Evolutionary conservation across 2,797 vertebrate species (phyloP).

Genomic region (Tapera naevia): DNA sequence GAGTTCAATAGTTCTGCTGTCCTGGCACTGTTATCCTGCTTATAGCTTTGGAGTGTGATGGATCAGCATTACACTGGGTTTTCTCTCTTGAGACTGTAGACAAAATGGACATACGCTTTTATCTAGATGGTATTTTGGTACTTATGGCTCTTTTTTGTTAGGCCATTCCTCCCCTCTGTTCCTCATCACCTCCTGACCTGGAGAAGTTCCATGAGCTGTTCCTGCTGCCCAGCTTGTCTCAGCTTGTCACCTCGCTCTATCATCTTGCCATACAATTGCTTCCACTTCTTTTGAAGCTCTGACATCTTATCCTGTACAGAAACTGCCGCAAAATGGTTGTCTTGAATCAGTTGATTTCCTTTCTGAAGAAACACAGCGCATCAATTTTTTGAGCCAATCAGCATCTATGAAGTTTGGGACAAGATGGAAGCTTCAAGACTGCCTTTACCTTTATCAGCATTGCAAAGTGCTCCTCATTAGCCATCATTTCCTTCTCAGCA

Average conservation of each 20-base stretch:
- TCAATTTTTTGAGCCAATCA: not conserved
- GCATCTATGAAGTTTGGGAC: not conserved
- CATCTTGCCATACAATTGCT: conserved; percentile 82
- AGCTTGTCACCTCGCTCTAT: conserved; percentile 84
- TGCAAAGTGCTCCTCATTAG: conserved; percentile 80
- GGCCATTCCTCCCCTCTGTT: not conserved
- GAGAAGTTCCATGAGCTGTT: conserved; percentile 88
- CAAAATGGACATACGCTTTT: not conserved
- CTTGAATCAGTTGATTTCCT: conserved; percentile 78
- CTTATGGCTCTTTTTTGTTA: not conserved
- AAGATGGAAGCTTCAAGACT: not conserved
- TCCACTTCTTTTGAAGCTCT: conserved; percentile 82
- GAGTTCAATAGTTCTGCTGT: not conserved
- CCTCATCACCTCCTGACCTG: conserved; percentile 63
- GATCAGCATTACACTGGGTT: fast-evolving
- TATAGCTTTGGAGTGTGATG: not conserved
- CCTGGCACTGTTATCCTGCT: not conserved
- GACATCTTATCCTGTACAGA: conserved; percentile 74
- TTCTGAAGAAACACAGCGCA: conserved; percentile 66
- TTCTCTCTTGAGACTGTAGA: not conserved
- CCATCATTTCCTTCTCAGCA: conserved; percentile 85
- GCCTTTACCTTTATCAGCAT: conserved; percentile 79
- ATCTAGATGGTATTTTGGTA: not conserved
- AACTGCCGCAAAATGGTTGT: conserved; percentile 72
- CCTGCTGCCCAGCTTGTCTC: conserved; percentile 85